Evolutionary conservation across 2,113 vertebrate species (phyloP).

Genomic region (Saccopteryx bilineata): DNA sequence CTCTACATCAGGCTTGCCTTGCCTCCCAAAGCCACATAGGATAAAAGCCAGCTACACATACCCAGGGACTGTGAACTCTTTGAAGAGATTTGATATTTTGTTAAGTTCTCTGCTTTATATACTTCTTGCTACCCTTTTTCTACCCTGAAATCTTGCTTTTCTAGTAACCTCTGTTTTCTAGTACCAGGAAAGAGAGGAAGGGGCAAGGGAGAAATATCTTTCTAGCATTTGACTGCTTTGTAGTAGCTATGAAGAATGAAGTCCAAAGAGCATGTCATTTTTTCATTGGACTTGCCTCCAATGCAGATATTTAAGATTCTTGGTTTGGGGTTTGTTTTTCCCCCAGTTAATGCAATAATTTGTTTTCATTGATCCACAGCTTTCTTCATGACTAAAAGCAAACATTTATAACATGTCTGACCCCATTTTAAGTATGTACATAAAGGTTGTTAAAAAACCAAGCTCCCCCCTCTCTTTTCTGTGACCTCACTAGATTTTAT

Average conservation of each 20-base stretch:
- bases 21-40: background rate
- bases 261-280: background rate
- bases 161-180: slow-evolving; percentile 3
- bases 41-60: background rate
- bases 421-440: background rate
- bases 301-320: background rate
- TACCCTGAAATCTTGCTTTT: background rate
- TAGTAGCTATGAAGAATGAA: background rate
- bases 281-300: background rate
- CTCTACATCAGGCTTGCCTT: background rate
- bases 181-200: slow-evolving; percentile 9
- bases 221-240: background rate
- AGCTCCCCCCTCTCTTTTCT: background rate
- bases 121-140: slow-evolving; percentile 5
- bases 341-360: background rate
- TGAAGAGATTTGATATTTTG: background rate
- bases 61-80: background rate
- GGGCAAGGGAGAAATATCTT: background rate
- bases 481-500: background rate
- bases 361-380: background rate
- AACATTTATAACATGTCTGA: background rate
- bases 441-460: background rate
- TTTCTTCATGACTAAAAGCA: background rate
- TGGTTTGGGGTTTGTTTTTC: background rate
- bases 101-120: background rate